phyloP scores from a whole-genome alignment of 2,113 vertebrate species.

The Glareola pratincola region DNA sequence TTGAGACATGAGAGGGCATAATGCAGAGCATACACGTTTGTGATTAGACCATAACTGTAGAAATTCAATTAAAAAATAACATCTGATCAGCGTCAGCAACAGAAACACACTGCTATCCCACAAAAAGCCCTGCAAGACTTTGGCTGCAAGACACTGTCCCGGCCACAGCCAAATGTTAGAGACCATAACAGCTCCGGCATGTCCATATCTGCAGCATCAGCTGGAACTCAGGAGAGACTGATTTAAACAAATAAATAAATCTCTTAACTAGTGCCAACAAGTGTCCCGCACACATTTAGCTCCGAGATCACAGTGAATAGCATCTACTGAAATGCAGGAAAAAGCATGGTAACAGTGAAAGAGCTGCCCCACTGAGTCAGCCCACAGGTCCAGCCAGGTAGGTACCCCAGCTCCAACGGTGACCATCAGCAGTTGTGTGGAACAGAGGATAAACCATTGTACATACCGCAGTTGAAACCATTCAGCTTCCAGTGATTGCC shows the following conservation, averaged over 20 bases:
- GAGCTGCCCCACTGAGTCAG: not conserved
- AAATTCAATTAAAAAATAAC: conserved; percentile 14
- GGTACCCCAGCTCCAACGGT: fast-evolving
- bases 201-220: not conserved
- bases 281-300: not conserved
- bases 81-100: not conserved
- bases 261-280: not conserved
- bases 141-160: not conserved
- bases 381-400: not conserved
- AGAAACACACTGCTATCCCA: not conserved
- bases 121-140: not conserved
- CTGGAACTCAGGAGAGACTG: not conserved
- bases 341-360: not conserved
- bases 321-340: not conserved
- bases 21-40: not conserved
- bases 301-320: not conserved
- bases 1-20: not conserved
- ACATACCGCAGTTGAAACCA: not conserved
- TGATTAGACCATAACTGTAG: not conserved
- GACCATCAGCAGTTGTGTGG: not conserved
- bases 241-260: not conserved
- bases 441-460: not conserved
- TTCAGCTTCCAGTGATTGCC: not conserved
- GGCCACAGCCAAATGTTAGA: not conserved
- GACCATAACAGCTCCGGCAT: not conserved